Base-by-base conservation (phyloP, 2,888 invertebrate species). In the Ecdyonurus torrentis region DNA sequence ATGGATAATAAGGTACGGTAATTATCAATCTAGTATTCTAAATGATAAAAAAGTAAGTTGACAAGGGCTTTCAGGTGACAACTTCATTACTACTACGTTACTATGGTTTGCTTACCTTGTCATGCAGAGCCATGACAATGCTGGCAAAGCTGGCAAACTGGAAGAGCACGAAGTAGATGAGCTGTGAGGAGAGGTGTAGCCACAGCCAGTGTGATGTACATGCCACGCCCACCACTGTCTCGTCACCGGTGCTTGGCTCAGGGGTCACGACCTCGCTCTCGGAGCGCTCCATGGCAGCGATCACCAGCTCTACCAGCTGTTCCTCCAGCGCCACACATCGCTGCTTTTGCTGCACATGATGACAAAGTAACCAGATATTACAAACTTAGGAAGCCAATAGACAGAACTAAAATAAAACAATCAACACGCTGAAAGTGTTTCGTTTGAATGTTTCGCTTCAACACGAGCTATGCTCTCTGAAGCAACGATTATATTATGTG, bases 141-240 rank as follows among this genome's bases (percentile, higher is more conserved):
- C 91, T 91, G 37, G 92, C 90, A 72, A 97, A 97, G 66, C 87
- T 89, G 0, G 93, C 92, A 75, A 93, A 93, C 72, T 95, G 94
- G 73, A 93, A 94, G 1, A 96, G 80, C 59, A 96, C 92, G 73
- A 96, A 89, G 75, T 94, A 96, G 67, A 97, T 96, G 2, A 96
- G 81, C 74, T 96, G 95, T 2, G 92, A 91, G 1, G 94, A 93
- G 23, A 97, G 79, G 75, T 95, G 94, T 64, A 94, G 80, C 96
- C 96, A 97, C 60, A 91, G 80, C 82, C 89, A 90, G 71, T 91
- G 88, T 37, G 85, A 85, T 0, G 81, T 79, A 70, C 75, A 74
- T 10, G 78, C 81, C 75, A 76, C 79, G 55, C 7, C n/a, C 3
- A 7, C 22, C 22, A 10, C 55, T 5, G 5, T 15, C 15, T 37